phyloP scores from a whole-genome alignment of 2,888 invertebrate species.

The Chloroclysta siterata region DNA sequence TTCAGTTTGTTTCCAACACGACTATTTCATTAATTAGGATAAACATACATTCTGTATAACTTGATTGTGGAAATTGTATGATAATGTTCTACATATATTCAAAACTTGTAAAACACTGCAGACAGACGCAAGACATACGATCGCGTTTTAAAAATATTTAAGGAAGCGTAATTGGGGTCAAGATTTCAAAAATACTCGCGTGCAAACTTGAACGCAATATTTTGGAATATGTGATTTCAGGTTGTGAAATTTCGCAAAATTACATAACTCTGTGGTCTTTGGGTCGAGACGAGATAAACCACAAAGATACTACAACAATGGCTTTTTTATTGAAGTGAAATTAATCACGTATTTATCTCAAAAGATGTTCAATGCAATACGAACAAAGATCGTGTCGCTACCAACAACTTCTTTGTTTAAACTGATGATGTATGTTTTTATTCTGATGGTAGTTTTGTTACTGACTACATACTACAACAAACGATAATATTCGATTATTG shows the following conservation, averaged over 20 bases:
- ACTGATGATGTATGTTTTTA: constrained; percentile 36
- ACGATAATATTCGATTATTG: constrained; percentile 22
- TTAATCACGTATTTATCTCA: constrained; percentile 42
- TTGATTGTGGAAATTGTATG: constrained; percentile 3
- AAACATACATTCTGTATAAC: no score
- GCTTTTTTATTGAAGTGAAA: constrained; percentile 34
- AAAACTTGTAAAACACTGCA: background rate
- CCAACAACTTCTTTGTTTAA: constrained; percentile 39
- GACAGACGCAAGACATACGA: constrained; percentile 10
- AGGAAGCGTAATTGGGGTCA: constrained; percentile 34
- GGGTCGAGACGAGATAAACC: constrained; percentile 32
- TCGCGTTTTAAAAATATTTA: constrained; percentile 27
- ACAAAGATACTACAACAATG: constrained; percentile 33
- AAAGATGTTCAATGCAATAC: constrained; percentile 28
- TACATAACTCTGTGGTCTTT: constrained; percentile 29
- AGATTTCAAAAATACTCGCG: constrained; percentile 25
- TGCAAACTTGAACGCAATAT: constrained; percentile 27
- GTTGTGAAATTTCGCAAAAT: constrained; percentile 36
- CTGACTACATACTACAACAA: constrained; percentile 18
- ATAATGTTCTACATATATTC: background rate
- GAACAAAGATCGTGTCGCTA: constrained; percentile 38
- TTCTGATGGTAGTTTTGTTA: constrained; percentile 27
- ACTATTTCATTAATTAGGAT: no score
- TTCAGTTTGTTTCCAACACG: background rate
- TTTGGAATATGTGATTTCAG: constrained; percentile 32